Conservation (phyloP, 2,113 vertebrate species). For the Centropus unirufus region DNA sequence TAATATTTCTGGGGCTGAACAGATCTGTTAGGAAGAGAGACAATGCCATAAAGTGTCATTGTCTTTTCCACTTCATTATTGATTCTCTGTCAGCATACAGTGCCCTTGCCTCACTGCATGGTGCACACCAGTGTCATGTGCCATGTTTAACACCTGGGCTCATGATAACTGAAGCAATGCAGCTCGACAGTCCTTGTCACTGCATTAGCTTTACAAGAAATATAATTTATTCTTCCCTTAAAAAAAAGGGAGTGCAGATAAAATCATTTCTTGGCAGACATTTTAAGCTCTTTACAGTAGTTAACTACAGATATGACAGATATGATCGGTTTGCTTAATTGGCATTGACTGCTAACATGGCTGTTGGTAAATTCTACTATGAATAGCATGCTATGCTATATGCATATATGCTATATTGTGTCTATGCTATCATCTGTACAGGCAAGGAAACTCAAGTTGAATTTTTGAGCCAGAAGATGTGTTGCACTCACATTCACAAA, state of each 20-base stretch:
- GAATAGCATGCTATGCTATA: not conserved
- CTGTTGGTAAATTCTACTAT: not conserved
- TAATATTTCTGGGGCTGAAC: conserved; percentile 48
- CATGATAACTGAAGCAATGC: conserved; percentile 43
- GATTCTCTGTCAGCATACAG: conserved; percentile 55
- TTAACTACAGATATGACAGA: not conserved
- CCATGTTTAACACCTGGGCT: conserved; percentile 69
- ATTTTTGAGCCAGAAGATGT: not conserved
- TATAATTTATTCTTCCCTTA: not conserved
- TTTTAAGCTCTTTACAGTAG: not conserved
- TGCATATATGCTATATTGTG: not conserved
- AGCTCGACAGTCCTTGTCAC: conserved; percentile 45
- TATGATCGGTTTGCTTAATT: not conserved
- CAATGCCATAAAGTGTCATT: conserved; percentile 49
- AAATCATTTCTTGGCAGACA: not conserved
- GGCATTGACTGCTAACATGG: not conserved
- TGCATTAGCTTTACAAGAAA: not conserved
- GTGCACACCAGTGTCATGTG: conserved; percentile 15
- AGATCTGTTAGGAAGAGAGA: conserved; percentile 48
- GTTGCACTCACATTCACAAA: not conserved
- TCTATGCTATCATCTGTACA: not conserved
- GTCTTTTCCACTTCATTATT: conserved; percentile 69
- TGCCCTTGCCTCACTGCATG: conserved; percentile 6
- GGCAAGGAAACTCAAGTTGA: not conserved
- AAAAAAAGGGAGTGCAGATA: not conserved